phyloP scores from a whole-genome alignment of 1,140 invertebrate genomes.

The Trichogramma pretiosum region DNA sequence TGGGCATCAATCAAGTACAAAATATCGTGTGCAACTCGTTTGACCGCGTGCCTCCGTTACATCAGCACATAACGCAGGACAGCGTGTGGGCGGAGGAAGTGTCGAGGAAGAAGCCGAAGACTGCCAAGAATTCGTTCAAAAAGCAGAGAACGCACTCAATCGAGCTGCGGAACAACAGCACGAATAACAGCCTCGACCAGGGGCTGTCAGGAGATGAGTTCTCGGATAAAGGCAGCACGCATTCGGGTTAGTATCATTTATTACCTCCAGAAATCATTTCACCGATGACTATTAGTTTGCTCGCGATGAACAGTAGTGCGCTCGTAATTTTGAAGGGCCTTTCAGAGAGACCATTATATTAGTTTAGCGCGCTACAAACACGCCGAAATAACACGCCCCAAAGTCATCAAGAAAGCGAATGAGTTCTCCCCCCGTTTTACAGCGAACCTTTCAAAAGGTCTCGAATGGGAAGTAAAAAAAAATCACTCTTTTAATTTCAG shows the following conservation, averaged over 20 bases:
- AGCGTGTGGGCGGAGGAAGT: conserved; percentile 55
- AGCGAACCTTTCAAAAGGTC: too few species aligned
- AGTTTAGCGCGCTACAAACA: too few species aligned
- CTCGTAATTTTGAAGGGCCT: too few species aligned
- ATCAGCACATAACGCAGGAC: conserved; percentile 56
- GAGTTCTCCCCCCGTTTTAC: too few species aligned
- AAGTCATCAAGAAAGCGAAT: too few species aligned
- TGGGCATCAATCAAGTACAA: conserved; percentile 23
- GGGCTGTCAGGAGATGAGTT: conserved; percentile 33
- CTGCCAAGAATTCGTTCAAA: conserved; percentile 44
- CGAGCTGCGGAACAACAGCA: conserved; percentile 25
- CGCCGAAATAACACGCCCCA: too few species aligned
- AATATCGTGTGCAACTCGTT: conserved; percentile 44
- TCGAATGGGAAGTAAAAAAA: too few species aligned
- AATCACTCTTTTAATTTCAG: conserved; percentile 14
- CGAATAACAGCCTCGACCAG: conserved; percentile 26
- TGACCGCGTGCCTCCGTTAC: conserved; percentile 62
- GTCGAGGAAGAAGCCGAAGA: conserved; percentile 55
- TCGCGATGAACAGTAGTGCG: too few species aligned
- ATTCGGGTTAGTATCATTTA: too few species aligned
- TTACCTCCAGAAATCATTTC: too few species aligned
- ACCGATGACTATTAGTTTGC: too few species aligned
- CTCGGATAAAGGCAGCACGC: conserved; percentile 27
- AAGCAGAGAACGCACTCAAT: conserved; percentile 47
- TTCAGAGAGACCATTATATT: too few species aligned